phyloP scores from a whole-genome alignment of 2,113 vertebrate genomes.

The human region GRCh38 chr12:126175501-126176000 shows the following conservation, averaged over 20 bases:
- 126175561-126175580: not conserved
- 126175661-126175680: not conserved
- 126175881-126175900: not conserved
- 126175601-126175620: not conserved
- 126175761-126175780: not conserved
- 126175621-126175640: not conserved
- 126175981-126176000: not conserved
- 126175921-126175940: too few relatives aligned
- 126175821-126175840: not conserved
- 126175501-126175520: not conserved
- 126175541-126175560: not conserved
- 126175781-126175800: too few relatives aligned
- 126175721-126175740: not conserved
- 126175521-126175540: not conserved
- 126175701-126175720: not conserved
- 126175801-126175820: not conserved
- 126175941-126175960: too few relatives aligned
- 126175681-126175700: not conserved
- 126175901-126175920: not conserved
- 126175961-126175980: too few relatives aligned
- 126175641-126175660: not conserved
- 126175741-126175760: not conserved
- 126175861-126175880: not conserved
- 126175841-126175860: not conserved
- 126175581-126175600: not conserved